Evolutionary conservation across 2,888 invertebrate genomes (phyloP), one percentile per base, ranked within the genome.

Genomic region (Phaedon cochleariae): DNA sequence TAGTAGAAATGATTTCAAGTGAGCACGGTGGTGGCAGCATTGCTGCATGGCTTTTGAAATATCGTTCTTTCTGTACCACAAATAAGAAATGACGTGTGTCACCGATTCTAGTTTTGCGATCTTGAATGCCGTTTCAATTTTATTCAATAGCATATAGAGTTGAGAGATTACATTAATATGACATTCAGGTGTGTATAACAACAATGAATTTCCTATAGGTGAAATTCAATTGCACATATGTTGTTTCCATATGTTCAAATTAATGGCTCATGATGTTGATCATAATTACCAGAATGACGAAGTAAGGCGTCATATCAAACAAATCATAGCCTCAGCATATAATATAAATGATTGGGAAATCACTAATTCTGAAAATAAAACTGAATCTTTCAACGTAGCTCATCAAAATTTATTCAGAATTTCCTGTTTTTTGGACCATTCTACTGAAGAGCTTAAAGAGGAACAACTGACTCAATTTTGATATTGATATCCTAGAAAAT

Each of bases 81-180:
- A 15, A 67, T 2, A 62, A 66, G 17, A 54, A 61, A 20, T 72
- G 69, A 69, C 70, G 70, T 21, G 41, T 54, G 71, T 73, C 12
- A 61, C 68, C n/a, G 67, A 73, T 59, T 71, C 68, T 66, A 57
- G 58, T 54, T 72, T 70, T 49, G 71, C 69, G 0, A 65, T 58
- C 34, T 20, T 71, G 2, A 70, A 73, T 61, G 70, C 66, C 10
- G 45, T 68, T 20, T 59, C 22, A n/a, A 62, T 51, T 41, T 54
- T 57, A n/a, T 68, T 62, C 18, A 69, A 69, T 26, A 61, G 48
- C 17, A 34, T 41, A 5, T 21, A 57, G 2, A 4, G n/a, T n/a
- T n/a, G n/a, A n/a, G n/a, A n/a, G n/a, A n/a, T n/a, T n/a, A n/a
- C n/a, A n/a, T n/a, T n/a, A 29, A 29, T 29, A 29, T 29, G 29